Base-by-base conservation (phyloP, 2,888 invertebrate species). In the Lithosia quadra region DNA sequence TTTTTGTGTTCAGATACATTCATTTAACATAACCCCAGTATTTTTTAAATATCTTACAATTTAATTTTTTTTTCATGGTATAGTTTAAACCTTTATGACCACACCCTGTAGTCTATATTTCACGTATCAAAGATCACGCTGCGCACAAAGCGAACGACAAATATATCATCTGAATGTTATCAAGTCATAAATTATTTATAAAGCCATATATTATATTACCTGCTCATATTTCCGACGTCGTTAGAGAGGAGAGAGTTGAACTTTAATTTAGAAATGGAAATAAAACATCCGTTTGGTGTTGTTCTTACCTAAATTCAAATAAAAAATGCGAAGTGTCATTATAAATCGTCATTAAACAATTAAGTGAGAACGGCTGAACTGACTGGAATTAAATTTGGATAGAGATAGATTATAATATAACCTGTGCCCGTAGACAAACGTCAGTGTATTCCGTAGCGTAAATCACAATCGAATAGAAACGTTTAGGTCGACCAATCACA, bases 161-260 rank as follows among this genome's bases (percentile, higher is more conserved):
- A 91, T 91, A 90, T 88, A 92, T 90, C 90, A 90, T 87, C 74
- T 80, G 67, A 81, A 86, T 86, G 90, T 90, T 90, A 90, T 90
- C 87, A 86, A 85, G 74, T 88, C 85, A 90, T 91, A 90, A 83
- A 91, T 91, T 89, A 91, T 91, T 84, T 86, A 89, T 90, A 76
- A 9, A 43, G 56, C 68, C 66, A 74, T 53, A 69, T 73, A 75
- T 69, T 71, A 62, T n/a, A 34, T 24, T 79, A 79, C 77, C 75
- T 79, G 80, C 0, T 57, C 55, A 58, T 61, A 65, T 65, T 55
- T 65, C 56, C 53, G 18, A 55, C 36, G 9, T 28, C 36, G 22
- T 61, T 39, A 4, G 9, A n/a, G n/a, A n/a, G n/a, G n/a, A n/a
- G n/a, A n/a, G n/a, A 24, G n/a, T 49, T 49, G 49, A 49, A 49